Evolutionary conservation across 2,113 vertebrate genomes (phyloP).

Genomic region (Pipra filicauda): DNA sequence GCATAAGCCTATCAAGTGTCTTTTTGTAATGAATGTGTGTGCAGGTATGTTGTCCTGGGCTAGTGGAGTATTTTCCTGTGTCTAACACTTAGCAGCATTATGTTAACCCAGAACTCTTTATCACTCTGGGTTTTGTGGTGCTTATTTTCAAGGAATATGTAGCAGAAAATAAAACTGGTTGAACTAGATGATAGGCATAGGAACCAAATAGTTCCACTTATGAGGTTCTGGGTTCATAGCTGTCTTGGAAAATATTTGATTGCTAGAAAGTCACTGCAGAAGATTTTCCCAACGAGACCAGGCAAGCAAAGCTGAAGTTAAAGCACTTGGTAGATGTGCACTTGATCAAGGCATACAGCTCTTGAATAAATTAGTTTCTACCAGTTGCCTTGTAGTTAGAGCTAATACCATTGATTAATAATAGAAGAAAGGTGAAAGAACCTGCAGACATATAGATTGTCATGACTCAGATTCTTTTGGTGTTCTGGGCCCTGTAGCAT

Average conservation of each 20-base stretch:
- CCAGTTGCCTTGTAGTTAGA: neutral
- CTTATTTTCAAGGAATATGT: slow-evolving; percentile 13
- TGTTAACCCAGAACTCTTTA: neutral
- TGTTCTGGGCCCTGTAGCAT: neutral
- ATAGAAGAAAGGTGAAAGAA: neutral
- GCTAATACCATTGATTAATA: neutral
- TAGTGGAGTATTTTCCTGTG: neutral
- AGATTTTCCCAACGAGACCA: neutral
- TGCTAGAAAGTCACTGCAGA: neutral
- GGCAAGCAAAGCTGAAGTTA: neutral
- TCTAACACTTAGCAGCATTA: neutral
- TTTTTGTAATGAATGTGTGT: neutral
- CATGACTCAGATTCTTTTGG: neutral
- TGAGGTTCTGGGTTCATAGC: neutral
- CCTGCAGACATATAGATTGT: neutral
- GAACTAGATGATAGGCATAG: neutral
- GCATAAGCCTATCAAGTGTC: neutral
- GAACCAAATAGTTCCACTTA: neutral
- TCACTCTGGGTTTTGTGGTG: neutral
- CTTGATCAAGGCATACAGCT: neutral
- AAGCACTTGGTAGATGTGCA: neutral
- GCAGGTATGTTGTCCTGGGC: neutral
- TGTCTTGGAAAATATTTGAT: neutral
- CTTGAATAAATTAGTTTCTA: neutral
- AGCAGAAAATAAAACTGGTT: neutral